phyloP scores from a whole-genome alignment of 2,888 invertebrate species.

The Tortrix viridana region DNA sequence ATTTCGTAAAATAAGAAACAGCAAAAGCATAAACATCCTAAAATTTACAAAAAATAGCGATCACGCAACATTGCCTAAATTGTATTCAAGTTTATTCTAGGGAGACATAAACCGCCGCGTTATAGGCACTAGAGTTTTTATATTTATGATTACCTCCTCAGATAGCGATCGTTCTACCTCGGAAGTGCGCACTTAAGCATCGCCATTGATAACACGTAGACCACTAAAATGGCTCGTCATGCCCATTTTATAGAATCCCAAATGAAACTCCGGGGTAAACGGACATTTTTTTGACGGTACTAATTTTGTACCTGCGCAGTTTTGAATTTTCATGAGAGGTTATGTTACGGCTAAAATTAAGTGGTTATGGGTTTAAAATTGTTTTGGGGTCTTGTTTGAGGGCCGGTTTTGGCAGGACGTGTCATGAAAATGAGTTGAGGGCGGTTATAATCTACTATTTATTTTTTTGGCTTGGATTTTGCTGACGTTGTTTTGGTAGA shows the following conservation, averaged over 20 bases:
- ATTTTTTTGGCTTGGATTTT: too few relatives aligned
- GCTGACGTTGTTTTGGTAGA: too few relatives aligned
- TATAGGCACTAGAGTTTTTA: constrained; percentile 56
- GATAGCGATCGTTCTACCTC: constrained; percentile 49
- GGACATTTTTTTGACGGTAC: constrained; percentile 18
- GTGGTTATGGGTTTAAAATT: constrained; percentile 17
- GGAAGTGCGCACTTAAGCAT: constrained; percentile 36
- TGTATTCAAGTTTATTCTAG: constrained; percentile 53
- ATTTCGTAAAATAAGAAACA: constrained; percentile 4
- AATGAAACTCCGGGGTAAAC: constrained; percentile 44
- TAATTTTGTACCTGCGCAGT: constrained; percentile 15
- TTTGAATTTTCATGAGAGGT: constrained; percentile 8
- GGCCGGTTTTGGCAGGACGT: background rate
- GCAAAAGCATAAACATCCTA: background rate
- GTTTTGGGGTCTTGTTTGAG: background rate
- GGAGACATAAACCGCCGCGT: constrained; percentile 58
- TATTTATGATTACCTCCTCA: constrained; percentile 68
- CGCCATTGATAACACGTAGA: constrained; percentile 62
- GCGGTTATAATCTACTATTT: too few relatives aligned
- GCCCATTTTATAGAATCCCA: constrained; percentile 56
- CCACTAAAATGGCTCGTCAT: constrained; percentile 53
- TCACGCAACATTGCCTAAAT: constrained; percentile 47
- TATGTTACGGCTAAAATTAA: constrained; percentile 4
- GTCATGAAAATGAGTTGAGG: background rate
- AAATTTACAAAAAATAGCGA: constrained; percentile 8